These are phyloP conservation scores for Drosophila santomea DNA, from an alignment of 1,140 invertebrate genomes.

Conservation along the genomic window DNA sequence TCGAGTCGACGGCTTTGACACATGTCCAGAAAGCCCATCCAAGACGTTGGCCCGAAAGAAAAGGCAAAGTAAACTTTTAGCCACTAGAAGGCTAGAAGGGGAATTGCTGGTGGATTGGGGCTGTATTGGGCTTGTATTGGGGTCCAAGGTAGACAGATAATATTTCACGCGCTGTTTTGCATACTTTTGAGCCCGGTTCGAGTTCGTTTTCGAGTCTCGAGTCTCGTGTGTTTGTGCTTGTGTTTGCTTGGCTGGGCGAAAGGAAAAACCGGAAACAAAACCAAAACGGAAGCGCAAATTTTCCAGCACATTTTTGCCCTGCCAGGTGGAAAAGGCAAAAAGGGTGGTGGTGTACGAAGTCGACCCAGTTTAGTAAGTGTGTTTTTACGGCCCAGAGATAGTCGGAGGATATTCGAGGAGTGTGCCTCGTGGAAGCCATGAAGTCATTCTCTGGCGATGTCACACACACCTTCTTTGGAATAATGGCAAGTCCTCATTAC, in stretches of 20 bases:
- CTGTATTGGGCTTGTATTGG: not conserved
- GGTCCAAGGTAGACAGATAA: slow-evolving; percentile 73
- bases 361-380: slow-evolving; percentile 52
- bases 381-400: slow-evolving; percentile 30
- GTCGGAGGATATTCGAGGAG: slow-evolving; percentile 7
- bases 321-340: not conserved
- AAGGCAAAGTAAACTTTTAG: slow-evolving; percentile 47
- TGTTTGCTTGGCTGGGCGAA: slow-evolving; percentile 43
- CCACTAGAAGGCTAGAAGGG: not conserved
- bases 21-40: slow-evolving; percentile 68
- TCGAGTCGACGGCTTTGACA: slow-evolving; percentile 70
- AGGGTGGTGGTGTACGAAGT: not conserved
- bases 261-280: slow-evolving; percentile 81
- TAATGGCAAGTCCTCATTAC: slow-evolving; percentile 37
- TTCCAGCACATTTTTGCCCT: slow-evolving; percentile 78
- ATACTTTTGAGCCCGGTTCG: slow-evolving; percentile 51
- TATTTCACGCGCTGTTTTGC: slow-evolving; percentile 81
- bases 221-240: slow-evolving; percentile 19
- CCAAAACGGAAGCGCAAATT: slow-evolving; percentile 83
- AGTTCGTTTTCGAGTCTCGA: slow-evolving; percentile 20
- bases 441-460: slow-evolving; percentile 51
- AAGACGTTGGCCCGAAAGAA: slow-evolving; percentile 50
- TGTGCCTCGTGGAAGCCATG: slow-evolving; percentile 26
- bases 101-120: not conserved
- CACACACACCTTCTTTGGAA: slow-evolving; percentile 51